Evolutionary conservation across 1,140 invertebrate genomes (phyloP).

Genomic region (Caenorhabditis brenneri): DNA sequence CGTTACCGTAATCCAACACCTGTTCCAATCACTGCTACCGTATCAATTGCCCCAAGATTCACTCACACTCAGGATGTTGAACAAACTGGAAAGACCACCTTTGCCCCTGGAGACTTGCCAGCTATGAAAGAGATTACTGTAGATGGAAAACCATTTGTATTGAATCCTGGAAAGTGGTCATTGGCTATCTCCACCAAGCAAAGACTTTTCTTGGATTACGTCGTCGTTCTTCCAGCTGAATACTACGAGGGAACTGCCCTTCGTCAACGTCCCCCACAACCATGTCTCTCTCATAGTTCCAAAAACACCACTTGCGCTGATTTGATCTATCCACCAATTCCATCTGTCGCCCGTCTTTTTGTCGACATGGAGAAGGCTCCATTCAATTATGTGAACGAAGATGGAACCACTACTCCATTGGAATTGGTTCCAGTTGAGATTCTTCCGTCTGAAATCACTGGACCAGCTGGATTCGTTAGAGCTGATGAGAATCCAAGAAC

Average conservation of each 20-base stretch:
- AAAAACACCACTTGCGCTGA: constrained; percentile 55
- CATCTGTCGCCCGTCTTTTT: constrained; percentile 49
- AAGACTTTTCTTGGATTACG: constrained; percentile 85
- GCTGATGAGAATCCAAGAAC: constrained; percentile 76
- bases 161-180: constrained; percentile 88
- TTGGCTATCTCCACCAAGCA: constrained; percentile 82
- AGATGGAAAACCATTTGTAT: constrained; percentile 78
- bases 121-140: constrained; percentile 70
- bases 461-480: constrained; percentile 71
- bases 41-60: constrained; percentile 65
- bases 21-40: constrained; percentile 75
- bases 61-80: constrained; percentile 77
- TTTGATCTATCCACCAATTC: constrained; percentile 68
- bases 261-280: constrained; percentile 52
- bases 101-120: constrained; percentile 67
- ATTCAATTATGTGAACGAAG: constrained; percentile 72
- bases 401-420: constrained; percentile 69
- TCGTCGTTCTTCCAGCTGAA: constrained; percentile 89
- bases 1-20: constrained; percentile 84
- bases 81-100: constrained; percentile 60
- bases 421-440: constrained; percentile 64
- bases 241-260: constrained; percentile 92
- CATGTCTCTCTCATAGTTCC: constrained; percentile 38
- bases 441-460: constrained; percentile 59
- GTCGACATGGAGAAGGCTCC: constrained; percentile 43